Evolutionary conservation across 2,797 vertebrate genomes (phyloP), one percentile per base, ranked within the genome.

Genomic region (Eutrigla gurnardus): DNA sequence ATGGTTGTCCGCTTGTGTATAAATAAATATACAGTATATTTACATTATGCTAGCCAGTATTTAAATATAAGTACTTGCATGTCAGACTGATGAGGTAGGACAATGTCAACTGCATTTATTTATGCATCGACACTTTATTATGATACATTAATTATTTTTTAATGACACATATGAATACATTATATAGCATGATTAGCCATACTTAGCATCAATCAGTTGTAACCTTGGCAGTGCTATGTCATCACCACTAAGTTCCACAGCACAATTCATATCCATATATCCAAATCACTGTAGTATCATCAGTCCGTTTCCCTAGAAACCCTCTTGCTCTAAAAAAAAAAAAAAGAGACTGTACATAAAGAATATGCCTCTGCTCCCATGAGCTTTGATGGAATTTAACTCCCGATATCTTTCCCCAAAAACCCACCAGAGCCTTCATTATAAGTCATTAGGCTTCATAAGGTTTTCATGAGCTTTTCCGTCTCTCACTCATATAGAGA

Each of bases 361-460:
- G 61, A 74, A 78, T 80, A 78, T 71, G 33, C 47, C 52, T 75
- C 43, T 54, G 72, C 75, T 78, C 77, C 77, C 78, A 65, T 57
- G 64, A 73, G 81, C 58, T 49, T 70, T 77, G 45, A 73, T 50
- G 4, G 45, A 62, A 74, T 77, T 83, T 82, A 76, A 79, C 76
- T 78, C n/a, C 13, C 68, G 65, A 73, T 54, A 67, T 40, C 55
- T 79, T 39, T 49, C 33, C 0, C 5, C 35, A 40, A 43, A 67
- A 84, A 69, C 61, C 69, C 73, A 77, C 75, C 47, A 61, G 81
- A 85, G 81, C 59, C 75, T 75, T 82, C 80, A 81, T 90, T 85
- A 88, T 87, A 66, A 86, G 73, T 86, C 86, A 90, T 89, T 90
- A 91, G 62, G 79, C 83, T 86, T 88, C 75, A 90, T 87, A 87